Evolutionary conservation across 2,888 invertebrate species (phyloP).

Genomic region (Ormyrus nitidulus): DNA sequence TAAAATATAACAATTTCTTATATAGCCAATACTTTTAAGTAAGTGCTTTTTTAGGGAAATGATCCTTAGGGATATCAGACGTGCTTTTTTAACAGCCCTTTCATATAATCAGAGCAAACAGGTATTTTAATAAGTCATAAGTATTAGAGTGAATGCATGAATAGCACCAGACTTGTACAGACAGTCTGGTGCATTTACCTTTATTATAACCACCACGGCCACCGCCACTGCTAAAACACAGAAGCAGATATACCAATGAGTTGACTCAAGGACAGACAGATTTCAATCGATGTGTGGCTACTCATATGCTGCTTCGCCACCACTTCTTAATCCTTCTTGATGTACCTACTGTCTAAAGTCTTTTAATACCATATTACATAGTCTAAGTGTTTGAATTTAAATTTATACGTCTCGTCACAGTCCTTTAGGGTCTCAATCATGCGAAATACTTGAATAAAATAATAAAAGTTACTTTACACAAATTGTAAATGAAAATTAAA

Average conservation of each 20-base stretch:
- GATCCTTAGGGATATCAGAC: constrained; percentile 44
- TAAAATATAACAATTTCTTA: constrained; percentile 55
- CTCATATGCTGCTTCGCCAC: constrained; percentile 78
- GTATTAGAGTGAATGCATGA: constrained; percentile 78
- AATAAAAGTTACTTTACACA: constrained; percentile 53
- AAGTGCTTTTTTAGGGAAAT: constrained; percentile 44
- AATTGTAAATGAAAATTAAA: constrained; percentile 47
- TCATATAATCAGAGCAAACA: constrained; percentile 73
- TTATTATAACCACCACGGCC: constrained; percentile 97
- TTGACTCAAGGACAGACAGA: constrained; percentile 79
- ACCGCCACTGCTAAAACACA: constrained; percentile 96
- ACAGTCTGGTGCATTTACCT: constrained; percentile 91
- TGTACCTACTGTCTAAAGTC: constrained; percentile 80
- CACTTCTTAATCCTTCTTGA: constrained; percentile 77
- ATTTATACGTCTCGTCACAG: constrained; percentile 57
- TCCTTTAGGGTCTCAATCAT: constrained; percentile 56
- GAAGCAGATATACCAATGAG: constrained; percentile 87
- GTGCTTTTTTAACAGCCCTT: constrained; percentile 70
- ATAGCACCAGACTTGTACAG: constrained; percentile 85
- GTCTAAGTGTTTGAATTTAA: constrained; percentile 52
- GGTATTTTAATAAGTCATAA: constrained; percentile 72
- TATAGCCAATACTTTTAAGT: constrained; percentile 48
- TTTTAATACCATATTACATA: constrained; percentile 69
- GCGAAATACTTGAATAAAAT: constrained; percentile 55
- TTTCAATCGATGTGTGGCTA: constrained; percentile 77